Base-by-base conservation (phyloP, 2,888 invertebrate species). In the Phengaris alcon region DNA sequence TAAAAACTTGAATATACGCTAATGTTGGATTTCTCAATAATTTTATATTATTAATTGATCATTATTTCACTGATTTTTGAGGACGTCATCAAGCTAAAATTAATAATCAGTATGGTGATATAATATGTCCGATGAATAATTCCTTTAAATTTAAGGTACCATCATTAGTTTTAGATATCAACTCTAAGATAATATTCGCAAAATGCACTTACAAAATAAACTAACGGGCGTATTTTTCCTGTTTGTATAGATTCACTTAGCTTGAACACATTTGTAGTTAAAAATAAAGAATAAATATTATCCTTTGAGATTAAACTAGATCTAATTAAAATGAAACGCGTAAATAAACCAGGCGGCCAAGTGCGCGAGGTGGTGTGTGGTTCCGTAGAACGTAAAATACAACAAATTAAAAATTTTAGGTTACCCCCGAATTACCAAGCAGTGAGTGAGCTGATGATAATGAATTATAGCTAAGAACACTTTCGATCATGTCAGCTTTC, bases 311-410 rank as follows among this genome's bases (percentile, higher is more conserved):
- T 69, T 51, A 12, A 70, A 70, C 52, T 70, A 70, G 52, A 70
- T 70, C 70, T 70, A 70, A 70, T 70, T 70, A 70, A 70, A 70
- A 52, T 51, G 51, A 70, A 51, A 70, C 70, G 51, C 70, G 52
- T 70, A 51, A 70, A 52, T 70, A 15, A 70, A 51, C 48, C 51
- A 64, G 64, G 35, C 12, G 22, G 22, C 22, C 64, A 64, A 64
- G 64, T 64, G 22, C 35, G 64, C 35, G 64, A 35, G 12, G 12
- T 35, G 52, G 8, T 5, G 12, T 12, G 64, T 10, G 35, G 64
- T 64, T 64, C 64, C 35, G 64, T 35, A 64, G 22, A 22, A 22
- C 22, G 22, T 22, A 22, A 22, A 22, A 22, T 22, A 22, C 22
- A 22, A 22, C 1, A 22, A 22, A 22, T 22, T 22, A 22, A 22